These are phyloP conservation scores for Marmota monax DNA, from an alignment of 2,113 vertebrate genomes.

Conservation along the genomic window DNA sequence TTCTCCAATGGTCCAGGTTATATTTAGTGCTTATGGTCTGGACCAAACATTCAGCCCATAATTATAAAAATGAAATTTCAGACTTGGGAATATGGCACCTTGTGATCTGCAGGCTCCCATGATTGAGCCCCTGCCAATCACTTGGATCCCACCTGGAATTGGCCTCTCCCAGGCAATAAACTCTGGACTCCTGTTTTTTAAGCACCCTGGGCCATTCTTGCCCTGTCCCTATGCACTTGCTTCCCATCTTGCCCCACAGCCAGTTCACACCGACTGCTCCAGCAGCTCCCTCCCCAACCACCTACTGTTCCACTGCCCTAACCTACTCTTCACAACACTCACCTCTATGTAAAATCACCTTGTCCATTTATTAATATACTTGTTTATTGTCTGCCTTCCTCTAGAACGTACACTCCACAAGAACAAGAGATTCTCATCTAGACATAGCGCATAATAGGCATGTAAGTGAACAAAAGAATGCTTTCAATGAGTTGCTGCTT, in stretches of 20 bases:
- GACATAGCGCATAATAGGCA: not conserved
- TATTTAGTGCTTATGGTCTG: not conserved
- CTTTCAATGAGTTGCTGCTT: not conserved
- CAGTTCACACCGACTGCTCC: not conserved
- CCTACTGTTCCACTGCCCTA: not conserved
- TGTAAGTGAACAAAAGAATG: not conserved
- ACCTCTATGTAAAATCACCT: not conserved
- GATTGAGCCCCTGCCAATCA: not conserved
- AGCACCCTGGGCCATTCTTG: not conserved
- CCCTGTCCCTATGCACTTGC: not conserved
- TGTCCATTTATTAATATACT: not conserved
- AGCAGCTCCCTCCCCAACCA: not conserved
- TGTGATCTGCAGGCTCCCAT: not conserved
- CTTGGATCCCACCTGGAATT: not conserved
- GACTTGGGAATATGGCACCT: not conserved
- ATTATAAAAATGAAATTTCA: not conserved
- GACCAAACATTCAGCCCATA: not conserved
- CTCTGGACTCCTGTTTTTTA: not conserved
- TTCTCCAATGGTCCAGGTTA: not conserved
- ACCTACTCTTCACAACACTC: not conserved
- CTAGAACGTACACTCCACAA: not conserved
- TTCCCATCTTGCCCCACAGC: not conserved
- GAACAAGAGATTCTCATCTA: not conserved
- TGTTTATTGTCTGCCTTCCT: not conserved
- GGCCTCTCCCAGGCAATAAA: not conserved